These are phyloP conservation scores for Lycaon pictus DNA, from an alignment of 2,113 vertebrate genomes.

Conservation along the genomic window DNA sequence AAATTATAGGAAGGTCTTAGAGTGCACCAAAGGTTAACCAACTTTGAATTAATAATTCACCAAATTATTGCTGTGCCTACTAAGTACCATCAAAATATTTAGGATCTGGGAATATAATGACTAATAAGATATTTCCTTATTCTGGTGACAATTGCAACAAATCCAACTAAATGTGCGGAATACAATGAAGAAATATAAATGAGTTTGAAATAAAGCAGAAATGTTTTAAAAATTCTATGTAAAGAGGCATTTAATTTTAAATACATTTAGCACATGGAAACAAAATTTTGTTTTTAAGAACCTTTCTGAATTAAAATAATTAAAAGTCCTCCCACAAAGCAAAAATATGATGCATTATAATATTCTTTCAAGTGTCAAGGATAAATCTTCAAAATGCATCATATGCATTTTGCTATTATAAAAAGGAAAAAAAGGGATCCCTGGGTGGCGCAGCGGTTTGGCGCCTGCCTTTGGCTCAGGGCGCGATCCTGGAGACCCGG, in stretches of 20 bases:
- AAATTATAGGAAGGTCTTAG: neutral
- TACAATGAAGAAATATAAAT: neutral
- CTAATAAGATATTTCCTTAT: neutral
- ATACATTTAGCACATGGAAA: neutral
- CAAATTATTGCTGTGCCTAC: neutral
- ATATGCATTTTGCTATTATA: neutral
- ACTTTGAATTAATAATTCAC: neutral
- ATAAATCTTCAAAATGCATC: neutral
- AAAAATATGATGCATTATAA: neutral
- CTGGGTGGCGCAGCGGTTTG: no score
- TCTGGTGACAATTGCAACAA: neutral
- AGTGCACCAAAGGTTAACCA: neutral
- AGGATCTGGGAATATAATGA: neutral
- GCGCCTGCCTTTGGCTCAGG: no score
- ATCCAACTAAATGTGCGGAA: neutral
- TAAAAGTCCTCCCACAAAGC: neutral
- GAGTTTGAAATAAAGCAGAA: neutral
- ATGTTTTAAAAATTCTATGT: neutral
- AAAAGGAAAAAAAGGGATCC: neutral
- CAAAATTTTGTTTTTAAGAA: neutral
- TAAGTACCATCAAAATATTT: neutral
- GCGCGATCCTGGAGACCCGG: no score
- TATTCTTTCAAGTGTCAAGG: neutral
- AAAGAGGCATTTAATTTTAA: neutral
- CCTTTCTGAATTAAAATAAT: neutral